Evolutionary conservation across 2,113 vertebrate genomes (phyloP).

Genomic region (Lagopus muta): DNA sequence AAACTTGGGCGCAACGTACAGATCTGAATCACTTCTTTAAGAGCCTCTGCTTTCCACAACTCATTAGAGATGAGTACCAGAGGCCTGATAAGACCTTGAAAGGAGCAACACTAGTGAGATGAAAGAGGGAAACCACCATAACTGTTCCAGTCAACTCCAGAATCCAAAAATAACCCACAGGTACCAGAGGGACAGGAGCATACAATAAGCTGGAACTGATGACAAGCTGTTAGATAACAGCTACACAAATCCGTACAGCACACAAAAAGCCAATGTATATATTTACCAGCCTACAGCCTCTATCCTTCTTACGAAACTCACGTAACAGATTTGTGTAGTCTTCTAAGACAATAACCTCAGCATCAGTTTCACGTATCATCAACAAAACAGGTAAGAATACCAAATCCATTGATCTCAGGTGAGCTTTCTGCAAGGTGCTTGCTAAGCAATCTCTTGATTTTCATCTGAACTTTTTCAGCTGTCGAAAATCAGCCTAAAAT

Average conservation of each 20-base stretch:
- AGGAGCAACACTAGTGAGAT: neutral
- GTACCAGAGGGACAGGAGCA: rapidly evolving
- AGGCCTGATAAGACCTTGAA: neutral
- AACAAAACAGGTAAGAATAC: neutral
- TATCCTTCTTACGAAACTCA: neutral
- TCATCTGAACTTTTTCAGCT: neutral
- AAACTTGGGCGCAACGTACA: rapidly evolving
- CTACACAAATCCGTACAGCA: neutral
- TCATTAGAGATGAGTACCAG: neutral
- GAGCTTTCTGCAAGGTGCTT: neutral
- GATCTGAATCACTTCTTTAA: neutral
- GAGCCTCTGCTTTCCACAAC: neutral
- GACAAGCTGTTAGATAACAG: rapidly evolving
- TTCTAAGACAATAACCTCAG: neutral
- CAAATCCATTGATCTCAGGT: neutral
- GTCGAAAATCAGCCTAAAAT: neutral
- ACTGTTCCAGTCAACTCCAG: rapidly evolving
- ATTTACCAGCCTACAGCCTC: neutral
- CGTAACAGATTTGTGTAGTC: neutral
- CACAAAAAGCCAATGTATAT: neutral
- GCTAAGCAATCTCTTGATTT: neutral
- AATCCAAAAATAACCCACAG: neutral
- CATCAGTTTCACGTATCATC: neutral
- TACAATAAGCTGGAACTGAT: neutral
- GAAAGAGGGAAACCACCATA: neutral